Evolutionary conservation across 2,888 invertebrate genomes (phyloP), one percentile per base, ranked within the genome.

Genomic region (Buathra laborator): DNA sequence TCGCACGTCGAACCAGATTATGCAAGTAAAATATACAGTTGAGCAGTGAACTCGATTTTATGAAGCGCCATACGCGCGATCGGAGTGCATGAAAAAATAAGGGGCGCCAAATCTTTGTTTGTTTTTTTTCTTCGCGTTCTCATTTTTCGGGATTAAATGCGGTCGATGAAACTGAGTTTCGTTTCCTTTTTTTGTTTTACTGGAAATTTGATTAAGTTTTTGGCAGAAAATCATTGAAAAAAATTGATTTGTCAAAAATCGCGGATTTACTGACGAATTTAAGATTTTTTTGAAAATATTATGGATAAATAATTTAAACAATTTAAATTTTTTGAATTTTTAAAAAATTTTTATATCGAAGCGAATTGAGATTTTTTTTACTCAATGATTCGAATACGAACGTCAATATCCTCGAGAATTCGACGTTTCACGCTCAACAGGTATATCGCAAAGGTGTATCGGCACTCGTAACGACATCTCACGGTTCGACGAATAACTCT

Each of bases 1-100:
- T 12, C 24, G 37, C 37, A 37, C 32, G 86, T 87, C 87, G 87
- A 86, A 88, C 86, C 87, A 86, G 89, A 89, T 90, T 90, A 90
- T 89, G 90, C 89, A 90, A 90, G 88, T 86, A 84, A 89, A 90
- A 90, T 89, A 89, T 88, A 90, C 89, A 78, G 46, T 32, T 32
- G 48, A 48, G 10, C 19, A 48, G 64, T 64, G 74, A 48, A 75
- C 62, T 44, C 37, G 7, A 16, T 29, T 67, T 67, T 67, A 12
- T 46, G 16, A 32, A 24, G 43, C 9, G 44, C 24, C 70, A 62
- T 53, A 16, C 53, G 10, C 53, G 53, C 53, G 72, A 81, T 82
- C 77, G 72, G 83, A 86, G 74, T 79, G 81, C 81, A 79, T 81
- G 79, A 85, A 78, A 81, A 70, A 70, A 67, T 14, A 46, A 16